These are phyloP conservation scores for Pseudopipra pipra DNA, from an alignment of 2,113 vertebrate species.

Conservation along the genomic window DNA sequence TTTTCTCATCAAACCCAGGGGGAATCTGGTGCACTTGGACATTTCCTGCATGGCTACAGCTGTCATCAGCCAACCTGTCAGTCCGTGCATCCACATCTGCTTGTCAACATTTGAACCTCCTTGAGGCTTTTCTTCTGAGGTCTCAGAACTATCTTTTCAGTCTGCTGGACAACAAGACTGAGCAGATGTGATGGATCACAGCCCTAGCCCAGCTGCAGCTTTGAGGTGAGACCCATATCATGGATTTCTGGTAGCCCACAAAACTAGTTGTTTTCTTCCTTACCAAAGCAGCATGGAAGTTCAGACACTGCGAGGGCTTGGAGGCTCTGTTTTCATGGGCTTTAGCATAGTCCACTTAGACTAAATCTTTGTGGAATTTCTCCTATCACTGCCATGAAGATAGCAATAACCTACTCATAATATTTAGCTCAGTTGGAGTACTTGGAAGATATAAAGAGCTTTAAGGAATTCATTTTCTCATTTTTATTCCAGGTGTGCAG, in stretches of 20 bases:
- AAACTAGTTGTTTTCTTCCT: not conserved
- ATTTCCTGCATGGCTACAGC: not conserved
- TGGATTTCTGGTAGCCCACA: not conserved
- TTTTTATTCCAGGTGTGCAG: not conserved
- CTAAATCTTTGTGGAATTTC: not conserved
- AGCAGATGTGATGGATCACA: not conserved
- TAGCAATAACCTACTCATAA: not conserved
- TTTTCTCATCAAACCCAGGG: not conserved
- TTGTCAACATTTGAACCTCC: not conserved
- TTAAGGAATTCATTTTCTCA: not conserved
- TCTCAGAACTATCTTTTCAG: not conserved
- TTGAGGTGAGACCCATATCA: not conserved
- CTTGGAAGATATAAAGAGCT: not conserved
- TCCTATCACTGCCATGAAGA: not conserved
- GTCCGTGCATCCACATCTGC: not conserved
- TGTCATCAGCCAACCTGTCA: not conserved
- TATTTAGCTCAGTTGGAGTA: not conserved
- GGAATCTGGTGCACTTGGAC: not conserved
- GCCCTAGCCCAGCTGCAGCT: not conserved
- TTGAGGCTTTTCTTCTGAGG: not conserved
- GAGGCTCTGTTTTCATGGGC: not conserved
- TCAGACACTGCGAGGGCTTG: not conserved
- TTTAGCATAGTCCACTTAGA: not conserved
- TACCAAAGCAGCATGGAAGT: not conserved
- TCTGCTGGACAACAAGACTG: not conserved